Conservation (phyloP, 2,113 vertebrate genomes). For the Alosa alosa region DNA sequence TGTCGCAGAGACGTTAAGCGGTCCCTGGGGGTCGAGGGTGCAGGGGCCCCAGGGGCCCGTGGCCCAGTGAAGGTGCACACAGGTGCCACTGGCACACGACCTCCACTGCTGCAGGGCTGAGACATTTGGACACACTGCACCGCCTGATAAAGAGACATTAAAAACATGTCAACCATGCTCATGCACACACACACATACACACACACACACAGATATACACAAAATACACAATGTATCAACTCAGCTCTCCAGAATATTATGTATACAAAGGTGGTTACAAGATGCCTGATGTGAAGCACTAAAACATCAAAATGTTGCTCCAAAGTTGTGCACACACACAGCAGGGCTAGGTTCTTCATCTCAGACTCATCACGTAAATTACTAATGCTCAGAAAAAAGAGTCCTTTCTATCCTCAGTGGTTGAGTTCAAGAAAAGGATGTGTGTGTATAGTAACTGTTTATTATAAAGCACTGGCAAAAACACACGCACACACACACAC, state of each 20-base stretch:
- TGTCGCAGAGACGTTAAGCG: constrained; percentile 25
- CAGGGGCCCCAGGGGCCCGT: constrained; percentile 75
- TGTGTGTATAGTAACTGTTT: background rate
- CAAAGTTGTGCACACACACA: background rate
- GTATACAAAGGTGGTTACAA: too few species aligned
- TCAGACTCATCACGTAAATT: background rate
- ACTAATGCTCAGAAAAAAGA: background rate
- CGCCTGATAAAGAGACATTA: constrained; percentile 59
- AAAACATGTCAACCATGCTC: constrained; percentile 28
- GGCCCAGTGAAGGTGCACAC: constrained; percentile 77
- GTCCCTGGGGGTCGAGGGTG: constrained; percentile 58
- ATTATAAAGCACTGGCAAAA: background rate
- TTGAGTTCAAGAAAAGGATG: background rate
- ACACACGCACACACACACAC: constrained; percentile 4
- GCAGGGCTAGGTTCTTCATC: background rate
- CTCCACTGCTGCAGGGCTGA: constrained; percentile 74
- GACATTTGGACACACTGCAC: constrained; percentile 74
- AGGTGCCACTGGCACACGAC: constrained; percentile 71
- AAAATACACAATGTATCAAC: background rate
- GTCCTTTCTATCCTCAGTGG: background rate
- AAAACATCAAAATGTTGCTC: too few species aligned
- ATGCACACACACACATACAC: background rate
- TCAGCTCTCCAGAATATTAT: too few species aligned
- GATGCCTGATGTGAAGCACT: too few species aligned
- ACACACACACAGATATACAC: background rate